Evolutionary conservation across 2,797 vertebrate genomes (phyloP), one percentile per base, ranked within the genome.

Genomic region (Podargus strigoides): DNA sequence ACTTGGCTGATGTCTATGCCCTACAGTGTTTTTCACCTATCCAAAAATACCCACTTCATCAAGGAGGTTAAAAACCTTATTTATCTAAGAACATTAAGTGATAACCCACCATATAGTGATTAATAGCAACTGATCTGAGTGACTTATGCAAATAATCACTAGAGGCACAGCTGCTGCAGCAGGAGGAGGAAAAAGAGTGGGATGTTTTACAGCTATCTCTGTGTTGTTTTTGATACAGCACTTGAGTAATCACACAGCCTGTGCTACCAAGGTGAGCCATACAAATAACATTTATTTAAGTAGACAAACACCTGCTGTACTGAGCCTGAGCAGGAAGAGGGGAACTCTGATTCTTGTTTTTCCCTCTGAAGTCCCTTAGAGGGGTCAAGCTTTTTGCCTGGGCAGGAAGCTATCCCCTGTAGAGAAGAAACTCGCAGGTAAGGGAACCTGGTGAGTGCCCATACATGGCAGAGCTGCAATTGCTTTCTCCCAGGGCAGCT

Each of bases 131-230:
- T 74, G 81, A 74, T 87, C 68, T 77, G 59, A 85, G 53, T 28
- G 58, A 84, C 30, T 94, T 91, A 42, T 7, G 72, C 82, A 87
- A 74, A 79, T 92, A 76, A 68, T 86, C 44, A 30, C 46, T 89
- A 30, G 55, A 82, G 87, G 63, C 59, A 53, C 39, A 74, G 76
- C 76, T 95, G 85, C 42, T 70, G 68, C 49, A 73, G 53, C 73
- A 93, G 59, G 36, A 85, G 53, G 46, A 74, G 70, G 49, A 27
- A 74, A 32, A 30, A 36, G 49, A 37, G 72, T 63, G 58, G 62
- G 46, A n/a, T 79, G 41, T 79, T 85, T 70, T 69, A 69, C 66
- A 84, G 76, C 47, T 70, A 28, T 37, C 30, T 76, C 55, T 73
- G 50, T 2, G 0, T 0, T 0, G 6, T 62, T 87, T 81, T 53